Percentiles rank a stretch among this genome's conserved stretches.
Conservation (phyloP, 2,113 vertebrate genomes). For the Petromus typicus region DNA sequence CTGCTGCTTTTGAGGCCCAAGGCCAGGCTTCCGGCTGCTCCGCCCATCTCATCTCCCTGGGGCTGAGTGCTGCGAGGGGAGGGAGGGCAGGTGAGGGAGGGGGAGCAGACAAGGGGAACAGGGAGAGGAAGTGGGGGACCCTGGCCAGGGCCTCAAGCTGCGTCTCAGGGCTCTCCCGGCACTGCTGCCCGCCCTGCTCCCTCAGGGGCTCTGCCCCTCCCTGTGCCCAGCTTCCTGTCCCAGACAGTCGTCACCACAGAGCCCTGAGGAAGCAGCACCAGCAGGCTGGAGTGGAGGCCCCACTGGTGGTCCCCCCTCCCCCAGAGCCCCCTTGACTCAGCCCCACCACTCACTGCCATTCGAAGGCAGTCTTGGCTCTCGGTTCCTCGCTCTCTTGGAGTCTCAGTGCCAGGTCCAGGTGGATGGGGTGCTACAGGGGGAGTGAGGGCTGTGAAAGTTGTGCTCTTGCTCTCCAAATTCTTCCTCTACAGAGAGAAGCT, state of each 20-base stretch:
- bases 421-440: not conserved
- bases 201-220: not conserved
- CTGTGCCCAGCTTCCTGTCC: not conserved
- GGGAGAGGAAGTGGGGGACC: not conserved
- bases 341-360: not conserved
- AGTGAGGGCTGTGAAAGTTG: not conserved
- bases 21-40: slow-evolving; percentile 85
- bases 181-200: not conserved
- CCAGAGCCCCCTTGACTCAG: not conserved
- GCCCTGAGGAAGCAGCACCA: not conserved
- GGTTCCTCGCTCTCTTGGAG: not conserved
- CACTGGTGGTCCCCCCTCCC: no score
- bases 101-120: not conserved
- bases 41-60: slow-evolving; percentile 82
- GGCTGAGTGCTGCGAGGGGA: slow-evolving; percentile 72
- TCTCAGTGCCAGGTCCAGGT: not conserved
- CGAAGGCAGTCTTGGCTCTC: no score
- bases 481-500: slow-evolving; percentile 13
- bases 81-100: slow-evolving; percentile 61
- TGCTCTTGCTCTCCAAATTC: not conserved
- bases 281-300: not conserved
- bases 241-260: not conserved
- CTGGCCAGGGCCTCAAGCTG: not conserved
- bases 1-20: slow-evolving; percentile 82
- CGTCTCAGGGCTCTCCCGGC: not conserved